These are phyloP conservation scores for Zeus faber DNA, from an alignment of 2,113 vertebrate species.

Conservation along the genomic window DNA sequence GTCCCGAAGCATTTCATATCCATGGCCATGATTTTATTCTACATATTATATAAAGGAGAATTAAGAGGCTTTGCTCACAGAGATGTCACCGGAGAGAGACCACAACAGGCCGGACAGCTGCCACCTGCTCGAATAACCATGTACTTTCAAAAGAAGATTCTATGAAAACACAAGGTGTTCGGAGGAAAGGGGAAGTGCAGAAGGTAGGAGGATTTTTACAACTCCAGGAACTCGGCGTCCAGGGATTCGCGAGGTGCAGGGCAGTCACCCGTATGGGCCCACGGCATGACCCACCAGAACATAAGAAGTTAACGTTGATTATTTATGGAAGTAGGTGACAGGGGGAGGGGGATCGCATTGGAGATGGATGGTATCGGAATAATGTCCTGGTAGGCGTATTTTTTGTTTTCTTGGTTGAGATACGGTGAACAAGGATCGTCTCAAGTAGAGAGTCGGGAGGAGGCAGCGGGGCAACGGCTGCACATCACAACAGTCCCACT, in stretches of 20 bases:
- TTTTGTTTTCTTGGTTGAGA: constrained; percentile 12
- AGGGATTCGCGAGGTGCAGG: constrained; percentile 26
- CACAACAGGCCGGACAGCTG: constrained; percentile 7
- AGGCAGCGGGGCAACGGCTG: constrained; percentile 14
- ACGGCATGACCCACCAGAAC: constrained; percentile 26
- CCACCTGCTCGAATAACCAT: constrained; percentile 27
- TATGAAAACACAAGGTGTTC: background rate
- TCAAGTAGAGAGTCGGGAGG: constrained; percentile 14
- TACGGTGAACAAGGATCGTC: background rate
- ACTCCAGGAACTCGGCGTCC: constrained; percentile 12
- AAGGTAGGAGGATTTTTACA: background rate
- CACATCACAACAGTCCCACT: background rate
- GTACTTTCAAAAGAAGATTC: background rate
- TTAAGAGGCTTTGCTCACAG: background rate
- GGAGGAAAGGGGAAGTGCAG: background rate
- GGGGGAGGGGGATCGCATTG: constrained; percentile 4
- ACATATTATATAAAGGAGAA: constrained; percentile 14
- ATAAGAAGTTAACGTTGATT: constrained; percentile 34
- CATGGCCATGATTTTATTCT: constrained; percentile 9
- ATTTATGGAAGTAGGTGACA: constrained; percentile 32
- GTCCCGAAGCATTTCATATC: constrained; percentile 20
- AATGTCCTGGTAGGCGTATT: constrained; percentile 23
- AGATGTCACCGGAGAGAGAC: background rate
- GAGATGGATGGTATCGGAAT: constrained; percentile 22
- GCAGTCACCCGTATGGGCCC: constrained; percentile 32